Conservation (phyloP, 1,140 invertebrate species). For the Ladona fulva region DNA sequence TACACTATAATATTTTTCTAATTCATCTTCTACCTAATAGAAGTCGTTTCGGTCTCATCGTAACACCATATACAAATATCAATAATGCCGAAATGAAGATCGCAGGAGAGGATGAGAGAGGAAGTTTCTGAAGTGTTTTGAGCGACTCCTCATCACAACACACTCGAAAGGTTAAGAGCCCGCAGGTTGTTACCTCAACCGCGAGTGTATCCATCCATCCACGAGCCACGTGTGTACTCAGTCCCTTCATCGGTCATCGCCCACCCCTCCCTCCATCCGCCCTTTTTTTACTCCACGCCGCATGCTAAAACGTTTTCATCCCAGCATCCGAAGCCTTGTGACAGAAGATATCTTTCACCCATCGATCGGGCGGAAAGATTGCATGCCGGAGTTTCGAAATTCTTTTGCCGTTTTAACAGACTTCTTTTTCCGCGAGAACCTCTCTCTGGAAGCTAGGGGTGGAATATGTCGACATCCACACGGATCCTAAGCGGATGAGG, state of each 20-base stretch:
- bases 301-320: background rate
- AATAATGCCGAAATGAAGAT: background rate
- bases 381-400: background rate
- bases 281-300: background rate
- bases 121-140: background rate
- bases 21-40: too few relatives aligned
- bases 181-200: background rate
- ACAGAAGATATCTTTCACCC: background rate
- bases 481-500: too few relatives aligned
- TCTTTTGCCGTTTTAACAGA: too few relatives aligned
- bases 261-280: background rate
- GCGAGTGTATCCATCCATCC: background rate
- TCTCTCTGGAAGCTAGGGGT: too few relatives aligned
- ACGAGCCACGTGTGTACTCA: background rate
- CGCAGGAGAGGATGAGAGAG: background rate
- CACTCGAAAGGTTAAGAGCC: background rate
- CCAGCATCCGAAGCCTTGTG: background rate
- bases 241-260: background rate
- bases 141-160: background rate
- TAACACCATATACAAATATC: too few relatives aligned
- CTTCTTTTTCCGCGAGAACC: too few relatives aligned
- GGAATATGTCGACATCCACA: too few relatives aligned
- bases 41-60: too few relatives aligned
- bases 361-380: background rate
- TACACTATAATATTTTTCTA: too few relatives aligned